These are phyloP conservation scores for Lordiphosa clarofinis DNA, from an alignment of 1,140 invertebrate genomes.

Conservation along the genomic window DNA sequence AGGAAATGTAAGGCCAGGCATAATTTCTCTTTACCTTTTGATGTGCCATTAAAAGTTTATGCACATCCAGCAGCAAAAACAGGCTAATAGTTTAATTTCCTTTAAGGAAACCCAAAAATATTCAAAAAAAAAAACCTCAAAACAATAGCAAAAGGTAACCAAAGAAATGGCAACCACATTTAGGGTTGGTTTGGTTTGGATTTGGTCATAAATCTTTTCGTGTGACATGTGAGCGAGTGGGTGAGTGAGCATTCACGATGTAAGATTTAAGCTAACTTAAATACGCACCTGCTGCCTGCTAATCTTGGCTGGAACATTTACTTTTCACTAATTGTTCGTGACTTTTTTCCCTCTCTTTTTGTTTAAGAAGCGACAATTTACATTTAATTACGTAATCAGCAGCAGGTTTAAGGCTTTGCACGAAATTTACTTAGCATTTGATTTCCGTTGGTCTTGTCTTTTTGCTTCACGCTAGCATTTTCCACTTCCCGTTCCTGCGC, in stretches of 20 bases:
- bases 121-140: slow-evolving; percentile 20
- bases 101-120: slow-evolving; percentile 24
- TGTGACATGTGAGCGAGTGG: slow-evolving; percentile 33
- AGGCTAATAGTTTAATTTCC: slow-evolving; percentile 70
- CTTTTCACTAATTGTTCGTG: slow-evolving; percentile 35
- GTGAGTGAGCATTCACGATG: too few relatives aligned
- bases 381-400: slow-evolving; percentile 66
- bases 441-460: slow-evolving; percentile 31
- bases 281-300: too few relatives aligned
- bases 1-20: slow-evolving; percentile 23
- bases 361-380: slow-evolving; percentile 35
- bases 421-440: slow-evolving; percentile 31
- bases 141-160: slow-evolving; percentile 38
- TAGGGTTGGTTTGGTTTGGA: slow-evolving; percentile 30
- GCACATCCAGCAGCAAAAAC: slow-evolving; percentile 30
- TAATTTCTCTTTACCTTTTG: slow-evolving; percentile 51
- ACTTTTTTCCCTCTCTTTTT: neutral
- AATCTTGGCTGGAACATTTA: slow-evolving; percentile 18
- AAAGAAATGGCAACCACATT: slow-evolving; percentile 38
- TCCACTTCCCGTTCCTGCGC: slow-evolving; percentile 16
- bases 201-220: slow-evolving; percentile 50
- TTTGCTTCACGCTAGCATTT: slow-evolving; percentile 22
- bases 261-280: too few relatives aligned
- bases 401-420: slow-evolving; percentile 1
- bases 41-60: slow-evolving; percentile 68